These are phyloP conservation scores for Agrypnus murinus DNA, from an alignment of 2,888 invertebrate species.

Conservation along the genomic window DNA sequence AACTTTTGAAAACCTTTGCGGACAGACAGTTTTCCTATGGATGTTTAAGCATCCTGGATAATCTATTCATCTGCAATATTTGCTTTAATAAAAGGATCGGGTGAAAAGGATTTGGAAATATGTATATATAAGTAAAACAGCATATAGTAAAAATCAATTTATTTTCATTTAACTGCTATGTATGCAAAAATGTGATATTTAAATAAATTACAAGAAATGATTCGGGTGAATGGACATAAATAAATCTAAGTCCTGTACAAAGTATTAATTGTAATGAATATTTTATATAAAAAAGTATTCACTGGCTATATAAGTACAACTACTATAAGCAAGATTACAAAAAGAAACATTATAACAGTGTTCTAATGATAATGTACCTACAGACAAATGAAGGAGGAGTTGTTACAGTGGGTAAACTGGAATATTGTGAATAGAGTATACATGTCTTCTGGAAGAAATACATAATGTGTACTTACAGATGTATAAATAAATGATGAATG, in stretches of 20 bases:
- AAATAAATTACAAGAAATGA: constrained; percentile 42
- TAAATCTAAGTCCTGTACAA: constrained; percentile 28
- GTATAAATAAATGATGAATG: constrained; percentile 44
- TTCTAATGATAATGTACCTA: background rate
- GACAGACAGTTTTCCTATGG: no score
- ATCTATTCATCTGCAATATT: no score
- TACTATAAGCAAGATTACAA: constrained; percentile 39
- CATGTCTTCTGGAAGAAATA: constrained; percentile 10
- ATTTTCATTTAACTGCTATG: constrained; percentile 32
- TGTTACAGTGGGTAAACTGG: background rate
- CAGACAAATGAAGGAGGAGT: background rate
- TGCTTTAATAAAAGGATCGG: no score
- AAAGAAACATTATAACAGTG: constrained; percentile 16
- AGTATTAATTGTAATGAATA: constrained; percentile 36
- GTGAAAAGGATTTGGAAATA: no score
- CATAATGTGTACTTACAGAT: constrained; percentile 12
- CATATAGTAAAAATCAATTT: constrained; percentile 32
- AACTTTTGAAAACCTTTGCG: no score
- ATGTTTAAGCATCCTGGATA: no score
- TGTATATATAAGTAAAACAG: no score
- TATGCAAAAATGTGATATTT: constrained; percentile 42
- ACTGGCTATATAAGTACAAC: constrained; percentile 52
- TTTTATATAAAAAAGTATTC: constrained; percentile 34
- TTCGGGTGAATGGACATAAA: constrained; percentile 25
- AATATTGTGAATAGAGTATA: background rate